Percentiles rank a stretch among this genome's conserved stretches.
Conservation (phyloP, 2,888 invertebrate genomes). For the Rhabditophanes sp. region DNA sequence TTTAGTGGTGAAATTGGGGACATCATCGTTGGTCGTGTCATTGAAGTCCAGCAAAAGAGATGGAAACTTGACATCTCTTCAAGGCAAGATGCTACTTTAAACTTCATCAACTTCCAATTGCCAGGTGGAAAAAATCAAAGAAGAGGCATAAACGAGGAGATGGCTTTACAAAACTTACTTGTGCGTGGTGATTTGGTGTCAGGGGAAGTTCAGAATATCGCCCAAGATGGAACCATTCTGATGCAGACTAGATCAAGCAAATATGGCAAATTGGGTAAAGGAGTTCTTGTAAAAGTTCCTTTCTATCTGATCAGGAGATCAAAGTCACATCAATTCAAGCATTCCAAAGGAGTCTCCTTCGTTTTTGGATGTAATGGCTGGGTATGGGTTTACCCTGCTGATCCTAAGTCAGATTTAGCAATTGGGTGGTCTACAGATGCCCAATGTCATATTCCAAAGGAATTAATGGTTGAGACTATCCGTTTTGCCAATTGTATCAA, state of each 20-base stretch:
- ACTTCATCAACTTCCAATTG: constrained; percentile 79
- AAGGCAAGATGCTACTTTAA: constrained; percentile 64
- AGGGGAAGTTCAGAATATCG: constrained; percentile 74
- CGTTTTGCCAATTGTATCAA: no score
- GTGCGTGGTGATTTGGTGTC: constrained; percentile 1
- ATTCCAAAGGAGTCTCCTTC: constrained; percentile 74
- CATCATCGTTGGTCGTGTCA: constrained; percentile 80
- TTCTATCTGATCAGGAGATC: constrained; percentile 76
- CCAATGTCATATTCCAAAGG: no score
- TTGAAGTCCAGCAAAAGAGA: constrained; percentile 61
- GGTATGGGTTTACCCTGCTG: constrained; percentile 76
- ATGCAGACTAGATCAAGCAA: constrained; percentile 85
- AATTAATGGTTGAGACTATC: no score
- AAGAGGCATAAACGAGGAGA: constrained; percentile 77
- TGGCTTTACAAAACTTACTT: constrained; percentile 67
- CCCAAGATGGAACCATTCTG: constrained; percentile 73
- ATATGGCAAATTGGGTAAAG: constrained; percentile 68
- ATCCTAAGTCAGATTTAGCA: no score
- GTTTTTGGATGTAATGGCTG: constrained; percentile 82
- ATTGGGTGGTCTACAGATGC: no score
- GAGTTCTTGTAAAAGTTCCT: constrained; percentile 53
- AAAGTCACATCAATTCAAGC: constrained; percentile 84
- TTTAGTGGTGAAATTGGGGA: constrained; percentile 83
- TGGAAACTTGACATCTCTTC: constrained; percentile 60
- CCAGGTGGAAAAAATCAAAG: constrained; percentile 70